Conservation (phyloP, 2,797 vertebrate species). For the Hozukius guyotensis region DNA sequence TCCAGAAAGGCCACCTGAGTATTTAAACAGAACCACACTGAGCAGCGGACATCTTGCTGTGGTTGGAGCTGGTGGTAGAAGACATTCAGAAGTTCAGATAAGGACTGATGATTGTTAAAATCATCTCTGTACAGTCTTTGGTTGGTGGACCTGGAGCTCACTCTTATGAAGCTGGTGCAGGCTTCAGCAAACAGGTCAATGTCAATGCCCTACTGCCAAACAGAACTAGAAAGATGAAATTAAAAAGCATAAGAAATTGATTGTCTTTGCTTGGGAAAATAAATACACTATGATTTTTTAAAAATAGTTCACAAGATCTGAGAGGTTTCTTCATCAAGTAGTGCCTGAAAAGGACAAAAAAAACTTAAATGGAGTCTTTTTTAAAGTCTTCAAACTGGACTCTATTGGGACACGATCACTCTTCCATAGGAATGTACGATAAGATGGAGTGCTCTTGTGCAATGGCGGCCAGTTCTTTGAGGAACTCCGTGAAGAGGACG, state of each 20-base stretch:
- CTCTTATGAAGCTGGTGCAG: slow-evolving; percentile 30
- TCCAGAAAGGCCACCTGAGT: slow-evolving; percentile 59
- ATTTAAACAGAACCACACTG: neutral
- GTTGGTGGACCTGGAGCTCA: slow-evolving; percentile 48
- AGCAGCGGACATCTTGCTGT: neutral
- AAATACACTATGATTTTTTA: slow-evolving; percentile 44
- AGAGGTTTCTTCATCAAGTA: slow-evolving; percentile 78
- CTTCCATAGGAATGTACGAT: slow-evolving; percentile 87
- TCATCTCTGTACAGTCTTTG: slow-evolving; percentile 59
- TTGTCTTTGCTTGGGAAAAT: slow-evolving; percentile 57
- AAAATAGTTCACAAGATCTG: slow-evolving; percentile 30
- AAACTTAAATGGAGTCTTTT: slow-evolving; percentile 19
- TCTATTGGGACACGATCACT: slow-evolving; percentile 70
- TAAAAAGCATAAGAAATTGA: slow-evolving; percentile 27
- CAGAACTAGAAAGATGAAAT: slow-evolving; percentile 5
- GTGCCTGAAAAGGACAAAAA: slow-evolving; percentile 71
- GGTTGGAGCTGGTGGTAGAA: neutral
- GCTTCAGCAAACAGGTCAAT: slow-evolving; percentile 11
- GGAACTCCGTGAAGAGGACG: slow-evolving; percentile 95
- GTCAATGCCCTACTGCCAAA: slow-evolving; percentile 5
- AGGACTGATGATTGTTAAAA: neutral
- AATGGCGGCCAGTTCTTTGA: slow-evolving; percentile 97
- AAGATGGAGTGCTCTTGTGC: slow-evolving; percentile 97
- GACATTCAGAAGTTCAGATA: slow-evolving; percentile 38
- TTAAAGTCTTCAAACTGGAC: slow-evolving; percentile 19